A percentile compares a stretch with the other conserved stretches of the same genome.
phyloP scores from a whole-genome alignment of 2,888 invertebrate species.

The Latheticus oryzae region DNA sequence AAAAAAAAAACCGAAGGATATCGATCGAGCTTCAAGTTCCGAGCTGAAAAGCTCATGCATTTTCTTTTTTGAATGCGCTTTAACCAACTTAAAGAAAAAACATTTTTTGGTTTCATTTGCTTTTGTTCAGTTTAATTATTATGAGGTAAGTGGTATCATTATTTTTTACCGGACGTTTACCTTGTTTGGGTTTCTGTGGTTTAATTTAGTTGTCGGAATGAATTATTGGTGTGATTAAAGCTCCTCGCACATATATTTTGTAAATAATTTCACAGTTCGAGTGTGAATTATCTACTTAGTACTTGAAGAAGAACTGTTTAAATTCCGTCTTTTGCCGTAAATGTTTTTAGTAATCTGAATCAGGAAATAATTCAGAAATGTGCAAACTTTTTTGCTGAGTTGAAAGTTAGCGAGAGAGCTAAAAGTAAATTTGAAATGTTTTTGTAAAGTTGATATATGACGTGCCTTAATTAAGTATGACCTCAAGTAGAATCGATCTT shows the following conservation, averaged over 20 bases:
- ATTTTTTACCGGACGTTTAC: constrained; percentile 20
- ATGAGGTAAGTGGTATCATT: constrained; percentile 26
- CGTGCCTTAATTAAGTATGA: too few relatives aligned
- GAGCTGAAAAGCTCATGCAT: constrained; percentile 10
- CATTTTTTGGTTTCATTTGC: constrained; percentile 5
- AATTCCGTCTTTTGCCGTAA: too few relatives aligned
- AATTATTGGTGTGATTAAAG: constrained; percentile 16
- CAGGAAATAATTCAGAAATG: too few relatives aligned
- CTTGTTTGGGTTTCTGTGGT: constrained; percentile 13
- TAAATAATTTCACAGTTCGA: constrained; percentile 15
- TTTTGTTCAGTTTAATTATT: constrained; percentile 22
- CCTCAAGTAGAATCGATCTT: too few relatives aligned
- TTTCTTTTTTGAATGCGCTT: constrained; percentile 11
- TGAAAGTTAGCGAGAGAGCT: too few relatives aligned
- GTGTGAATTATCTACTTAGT: too few relatives aligned
- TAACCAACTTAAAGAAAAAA: constrained; percentile 7
- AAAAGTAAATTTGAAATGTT: too few relatives aligned
- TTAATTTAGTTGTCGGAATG: constrained; percentile 14
- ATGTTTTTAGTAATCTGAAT: too few relatives aligned
- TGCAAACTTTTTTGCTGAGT: too few relatives aligned
- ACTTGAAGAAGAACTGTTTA: too few relatives aligned
- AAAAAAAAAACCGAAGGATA: neutral
- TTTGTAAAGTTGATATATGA: too few relatives aligned
- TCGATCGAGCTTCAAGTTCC: constrained; percentile 1
- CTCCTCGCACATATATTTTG: constrained; percentile 19